These are phyloP conservation scores for Ornithorhynchus anatinus DNA, from an alignment of 2,113 vertebrate species.

Conservation along the genomic window DNA sequence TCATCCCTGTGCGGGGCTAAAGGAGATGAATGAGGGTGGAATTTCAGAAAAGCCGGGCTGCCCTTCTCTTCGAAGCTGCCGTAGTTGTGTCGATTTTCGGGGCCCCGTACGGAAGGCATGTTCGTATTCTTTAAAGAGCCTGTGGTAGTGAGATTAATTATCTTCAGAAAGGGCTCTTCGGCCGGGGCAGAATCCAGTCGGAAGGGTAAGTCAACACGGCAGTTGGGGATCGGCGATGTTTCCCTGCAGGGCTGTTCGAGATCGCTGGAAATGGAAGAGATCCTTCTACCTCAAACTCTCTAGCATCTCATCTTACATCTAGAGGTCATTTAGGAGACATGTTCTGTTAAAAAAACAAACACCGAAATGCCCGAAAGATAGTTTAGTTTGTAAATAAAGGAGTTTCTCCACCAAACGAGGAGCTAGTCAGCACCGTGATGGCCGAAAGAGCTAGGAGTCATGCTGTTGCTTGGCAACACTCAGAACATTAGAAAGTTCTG, in stretches of 20 bases:
- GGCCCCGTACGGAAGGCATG: conserved; percentile 41
- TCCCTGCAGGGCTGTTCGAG: too few species aligned
- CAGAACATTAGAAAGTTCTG: conserved; percentile 22
- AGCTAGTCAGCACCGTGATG: not conserved
- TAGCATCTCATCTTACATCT: conserved; percentile 11
- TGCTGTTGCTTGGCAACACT: conserved; percentile 34
- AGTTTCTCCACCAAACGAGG: not conserved
- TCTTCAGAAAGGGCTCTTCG: not conserved
- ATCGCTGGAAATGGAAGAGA: too few species aligned
- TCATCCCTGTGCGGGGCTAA: conserved; percentile 63
- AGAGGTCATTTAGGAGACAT: not conserved
- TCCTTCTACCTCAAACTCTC: not conserved
- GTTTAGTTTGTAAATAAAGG: not conserved
- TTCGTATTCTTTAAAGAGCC: conserved; percentile 42
- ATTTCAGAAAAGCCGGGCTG: conserved; percentile 52
- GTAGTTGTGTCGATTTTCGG: conserved; percentile 40
- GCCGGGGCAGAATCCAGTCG: too few species aligned
- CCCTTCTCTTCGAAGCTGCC: conserved; percentile 55
- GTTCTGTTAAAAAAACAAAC: not conserved
- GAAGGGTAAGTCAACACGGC: too few species aligned
- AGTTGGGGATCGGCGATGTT: too few species aligned
- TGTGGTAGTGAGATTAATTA: not conserved
- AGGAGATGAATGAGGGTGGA: conserved; percentile 33
- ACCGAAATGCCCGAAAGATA: not conserved
- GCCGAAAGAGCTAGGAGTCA: not conserved